Evolutionary conservation across 30 jellyfish, hydroid and myxozoan genomes (phyloP), one percentile per base, ranked within the genome.

Genomic region (Haliclystus octoradiatus): DNA sequence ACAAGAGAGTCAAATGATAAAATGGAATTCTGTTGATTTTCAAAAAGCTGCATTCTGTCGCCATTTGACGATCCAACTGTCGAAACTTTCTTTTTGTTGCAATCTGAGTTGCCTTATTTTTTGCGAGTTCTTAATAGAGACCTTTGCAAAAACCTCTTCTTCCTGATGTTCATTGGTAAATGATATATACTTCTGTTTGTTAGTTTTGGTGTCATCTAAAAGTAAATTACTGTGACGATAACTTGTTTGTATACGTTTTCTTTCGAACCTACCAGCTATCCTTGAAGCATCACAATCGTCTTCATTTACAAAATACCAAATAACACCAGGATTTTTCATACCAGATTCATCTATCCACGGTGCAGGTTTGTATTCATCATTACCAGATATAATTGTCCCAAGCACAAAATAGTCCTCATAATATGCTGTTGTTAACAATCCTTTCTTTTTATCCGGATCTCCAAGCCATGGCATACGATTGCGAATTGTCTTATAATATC

Each of bases 241-340:
- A n/a, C n/a, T n/a, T n/a, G n/a, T n/a, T n/a, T n/a, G n/a, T n/a
- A n/a, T n/a, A n/a, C n/a, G n/a, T n/a, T n/a, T n/a, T n/a, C n/a
- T n/a, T n/a, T n/a, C n/a, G n/a, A n/a, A n/a, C n/a, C 0, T 67
- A 85, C 96, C 65, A 33, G 71, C 75, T 2, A 29, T 62, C 67
- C 93, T 62, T 52, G 75, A 85, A 5, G 79, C 50, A 22, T 60
- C 80, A 66, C 98, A 89, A 33, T 89, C 98, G 34, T 89, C 93
- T 66, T 89, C 98, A 31, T 82, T 80, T 0, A 89, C 75, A 93
- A 93, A 89, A 47, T 89, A 89, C 98, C 98, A 89, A 65, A 89
- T 89, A 13, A 74, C 69, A 15, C 83, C 95, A 1, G 98, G 98
- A 60, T 73, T 77, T n/a, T 3, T 26, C 79, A 70, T 77, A 47